Conservation (phyloP, 2,888 invertebrate species). For the Epirrhoe tristata region DNA sequence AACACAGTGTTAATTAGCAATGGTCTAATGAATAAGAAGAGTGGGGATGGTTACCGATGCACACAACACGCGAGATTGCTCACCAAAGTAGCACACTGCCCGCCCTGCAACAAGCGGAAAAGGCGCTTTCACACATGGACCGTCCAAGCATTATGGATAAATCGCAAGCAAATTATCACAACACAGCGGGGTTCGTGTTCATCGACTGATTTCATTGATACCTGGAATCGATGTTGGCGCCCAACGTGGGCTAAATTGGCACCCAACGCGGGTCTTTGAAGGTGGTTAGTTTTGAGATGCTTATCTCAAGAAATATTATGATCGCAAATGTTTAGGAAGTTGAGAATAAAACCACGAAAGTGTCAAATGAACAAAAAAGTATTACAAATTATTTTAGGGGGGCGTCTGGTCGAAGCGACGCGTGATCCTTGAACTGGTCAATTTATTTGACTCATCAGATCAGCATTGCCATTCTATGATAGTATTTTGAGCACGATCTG, state of each 20-base stretch:
- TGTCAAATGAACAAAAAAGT: no score
- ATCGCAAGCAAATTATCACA: constrained; percentile 33
- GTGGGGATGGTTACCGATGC: constrained; percentile 96
- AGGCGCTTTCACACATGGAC: constrained; percentile 74
- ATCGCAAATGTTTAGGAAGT: neutral
- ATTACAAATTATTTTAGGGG: no score
- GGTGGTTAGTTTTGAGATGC: neutral
- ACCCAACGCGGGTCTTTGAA: constrained; percentile 8
- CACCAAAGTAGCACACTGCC: constrained; percentile 97
- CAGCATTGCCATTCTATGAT: no score
- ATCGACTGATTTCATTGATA: neutral
- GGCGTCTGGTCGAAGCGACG: no score
- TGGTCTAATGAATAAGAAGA: constrained; percentile 87
- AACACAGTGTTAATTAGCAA: constrained; percentile 77
- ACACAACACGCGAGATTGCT: constrained; percentile 98
- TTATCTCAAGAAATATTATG: neutral
- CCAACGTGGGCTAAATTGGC: constrained; percentile 20
- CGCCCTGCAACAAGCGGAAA: constrained; percentile 90
- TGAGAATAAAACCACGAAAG: constrained; percentile 1
- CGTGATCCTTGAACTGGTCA: no score
- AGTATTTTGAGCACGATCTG: no score
- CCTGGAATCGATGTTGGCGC: constrained; percentile 12
- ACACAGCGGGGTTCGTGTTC: neutral
- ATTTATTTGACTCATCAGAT: no score
- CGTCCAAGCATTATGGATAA: constrained; percentile 39